phyloP scores from a whole-genome alignment of 2,113 vertebrate species.

The Peucedramus taeniatus region DNA sequence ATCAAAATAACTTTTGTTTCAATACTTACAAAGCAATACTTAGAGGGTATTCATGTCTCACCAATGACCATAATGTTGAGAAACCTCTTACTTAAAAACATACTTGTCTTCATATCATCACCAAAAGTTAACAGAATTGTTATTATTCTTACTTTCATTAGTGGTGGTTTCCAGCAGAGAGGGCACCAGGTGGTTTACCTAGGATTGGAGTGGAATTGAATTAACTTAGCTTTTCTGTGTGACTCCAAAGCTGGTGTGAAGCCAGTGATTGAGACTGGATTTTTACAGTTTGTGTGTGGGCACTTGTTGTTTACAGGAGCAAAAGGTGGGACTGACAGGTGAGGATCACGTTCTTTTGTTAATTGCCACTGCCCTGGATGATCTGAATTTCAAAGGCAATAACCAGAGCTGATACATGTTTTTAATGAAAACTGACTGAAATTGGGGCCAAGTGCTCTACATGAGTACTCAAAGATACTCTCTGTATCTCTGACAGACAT shows the following conservation, averaged over 20 bases:
- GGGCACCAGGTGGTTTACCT: not conserved
- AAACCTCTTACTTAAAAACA: not conserved
- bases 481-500: not conserved
- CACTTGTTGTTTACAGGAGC: not conserved
- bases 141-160: not conserved
- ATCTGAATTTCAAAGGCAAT: not conserved
- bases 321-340: not conserved
- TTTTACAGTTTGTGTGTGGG: not conserved
- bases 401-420: not conserved
- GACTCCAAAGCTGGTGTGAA: not conserved
- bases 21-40: not conserved
- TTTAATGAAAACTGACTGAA: not conserved
- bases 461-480: not conserved
- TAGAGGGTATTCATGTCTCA: rapidly evolving
- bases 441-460: not conserved
- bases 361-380: not conserved
- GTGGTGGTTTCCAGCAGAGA: not conserved
- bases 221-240: not conserved
- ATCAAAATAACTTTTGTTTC: not conserved
- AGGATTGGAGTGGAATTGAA: not conserved
- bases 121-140: not conserved
- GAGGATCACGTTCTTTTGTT: not conserved
- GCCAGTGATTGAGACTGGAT: not conserved
- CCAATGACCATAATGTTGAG: not conserved
- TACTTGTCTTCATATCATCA: not conserved